Conservation (phyloP, 2,113 vertebrate species). For the Microtus richardsoni region DNA sequence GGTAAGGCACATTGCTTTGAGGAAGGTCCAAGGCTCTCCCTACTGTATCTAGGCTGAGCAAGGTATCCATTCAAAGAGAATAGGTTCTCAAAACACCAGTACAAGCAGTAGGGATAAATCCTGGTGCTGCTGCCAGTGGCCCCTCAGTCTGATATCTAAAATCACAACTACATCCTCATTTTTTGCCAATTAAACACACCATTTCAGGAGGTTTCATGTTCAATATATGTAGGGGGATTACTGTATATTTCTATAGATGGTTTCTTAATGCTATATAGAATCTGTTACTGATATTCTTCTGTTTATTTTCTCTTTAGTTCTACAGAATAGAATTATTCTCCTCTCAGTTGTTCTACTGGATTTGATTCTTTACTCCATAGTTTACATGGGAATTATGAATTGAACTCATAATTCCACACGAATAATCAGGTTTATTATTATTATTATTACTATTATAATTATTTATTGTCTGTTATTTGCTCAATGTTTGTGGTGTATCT, state of each 20-base stretch:
- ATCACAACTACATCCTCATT: slow-evolving; percentile 44
- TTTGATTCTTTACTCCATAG: slow-evolving; percentile 16
- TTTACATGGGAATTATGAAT: slow-evolving; percentile 42
- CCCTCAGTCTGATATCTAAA: background rate
- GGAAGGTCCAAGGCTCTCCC: too few species aligned
- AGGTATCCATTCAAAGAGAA: too few species aligned
- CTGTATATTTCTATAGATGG: slow-evolving; percentile 22
- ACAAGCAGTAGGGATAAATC: too few species aligned
- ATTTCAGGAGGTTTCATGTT: slow-evolving; percentile 52
- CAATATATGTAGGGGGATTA: slow-evolving; percentile 42
- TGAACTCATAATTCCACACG: slow-evolving; percentile 25
- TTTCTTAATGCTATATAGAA: background rate
- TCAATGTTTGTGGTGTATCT: background rate
- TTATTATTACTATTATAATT: background rate
- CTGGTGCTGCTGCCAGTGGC: too few species aligned
- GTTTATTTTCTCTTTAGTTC: background rate
- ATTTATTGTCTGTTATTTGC: background rate
- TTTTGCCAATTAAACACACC: slow-evolving; percentile 62
- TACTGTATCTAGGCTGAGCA: too few species aligned
- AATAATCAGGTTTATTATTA: background rate
- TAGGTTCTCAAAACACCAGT: too few species aligned
- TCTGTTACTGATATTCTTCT: background rate
- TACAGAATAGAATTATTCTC: background rate
- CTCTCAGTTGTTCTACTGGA: background rate
- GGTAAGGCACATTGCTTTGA: too few species aligned